Percentiles rank a stretch among this genome's conserved stretches.
Evolutionary conservation across 2,113 vertebrate species (phyloP).

Genomic region (Siniperca chuatsi): DNA sequence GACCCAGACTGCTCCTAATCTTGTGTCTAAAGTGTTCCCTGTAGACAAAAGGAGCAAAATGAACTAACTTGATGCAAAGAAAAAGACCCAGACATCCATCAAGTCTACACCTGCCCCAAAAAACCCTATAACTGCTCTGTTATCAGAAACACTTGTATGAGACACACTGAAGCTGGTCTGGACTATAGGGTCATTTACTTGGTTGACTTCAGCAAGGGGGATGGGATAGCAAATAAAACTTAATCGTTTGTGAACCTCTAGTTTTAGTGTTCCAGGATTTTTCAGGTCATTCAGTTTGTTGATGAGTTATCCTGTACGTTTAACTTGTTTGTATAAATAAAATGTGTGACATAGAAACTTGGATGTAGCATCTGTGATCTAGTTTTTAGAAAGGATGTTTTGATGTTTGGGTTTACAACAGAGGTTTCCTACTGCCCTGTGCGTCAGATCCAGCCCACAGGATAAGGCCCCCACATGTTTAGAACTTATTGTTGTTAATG

Average conservation of each 20-base stretch:
- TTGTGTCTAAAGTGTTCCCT: neutral
- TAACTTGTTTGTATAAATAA: neutral
- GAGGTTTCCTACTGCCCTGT: no score
- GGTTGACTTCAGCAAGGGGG: neutral
- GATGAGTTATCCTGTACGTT: neutral
- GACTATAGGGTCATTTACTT: neutral
- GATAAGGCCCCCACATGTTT: neutral
- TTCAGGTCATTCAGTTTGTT: neutral
- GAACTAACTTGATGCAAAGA: slow-evolving; percentile 26
- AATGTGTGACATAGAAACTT: neutral
- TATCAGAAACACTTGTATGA: neutral
- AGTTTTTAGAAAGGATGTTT: slow-evolving; percentile 5
- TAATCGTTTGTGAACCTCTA: neutral
- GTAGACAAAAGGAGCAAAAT: slow-evolving; percentile 11
- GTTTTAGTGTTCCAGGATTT: neutral
- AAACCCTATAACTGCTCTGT: slow-evolving; percentile 1
- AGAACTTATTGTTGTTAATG: neutral
- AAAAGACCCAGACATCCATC: neutral
- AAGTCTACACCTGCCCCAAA: neutral
- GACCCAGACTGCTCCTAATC: slow-evolving; percentile 8
- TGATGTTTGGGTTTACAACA: neutral
- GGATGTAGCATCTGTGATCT: neutral
- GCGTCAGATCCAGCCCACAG: neutral
- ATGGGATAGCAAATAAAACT: neutral
- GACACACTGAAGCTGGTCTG: neutral